Evolutionary conservation across 2,797 vertebrate genomes (phyloP).

Genomic region (Bufotes viridis): DNA sequence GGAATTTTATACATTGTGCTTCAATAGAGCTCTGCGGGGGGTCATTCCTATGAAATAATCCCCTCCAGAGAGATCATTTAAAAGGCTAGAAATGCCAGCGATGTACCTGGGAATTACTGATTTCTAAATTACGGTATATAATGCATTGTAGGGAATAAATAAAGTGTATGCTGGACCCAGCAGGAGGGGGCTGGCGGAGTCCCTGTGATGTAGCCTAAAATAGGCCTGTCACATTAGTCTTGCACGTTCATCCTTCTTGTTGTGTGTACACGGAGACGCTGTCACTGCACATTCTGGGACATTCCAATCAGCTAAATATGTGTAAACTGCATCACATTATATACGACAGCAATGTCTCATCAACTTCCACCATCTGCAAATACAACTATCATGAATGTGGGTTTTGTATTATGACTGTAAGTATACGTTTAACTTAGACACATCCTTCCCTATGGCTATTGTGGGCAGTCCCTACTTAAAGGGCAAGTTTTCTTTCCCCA

Average conservation of each 20-base stretch:
- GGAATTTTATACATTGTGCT: conserved; percentile 5
- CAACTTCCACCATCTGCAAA: not conserved
- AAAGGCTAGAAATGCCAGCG: conserved; percentile 13
- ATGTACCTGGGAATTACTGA: conserved; percentile 33
- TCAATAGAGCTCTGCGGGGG: conserved; percentile 37
- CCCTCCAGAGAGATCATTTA: conserved; percentile 42
- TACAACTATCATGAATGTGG: not conserved
- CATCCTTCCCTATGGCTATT: no score
- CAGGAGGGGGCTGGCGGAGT: not conserved
- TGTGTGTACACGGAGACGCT: not conserved
- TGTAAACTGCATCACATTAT: not conserved
- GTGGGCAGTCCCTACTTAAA: no score
- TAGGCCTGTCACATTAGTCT: not conserved
- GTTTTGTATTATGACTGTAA: not conserved
- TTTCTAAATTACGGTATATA: conserved; percentile 26
- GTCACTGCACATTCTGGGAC: not conserved
- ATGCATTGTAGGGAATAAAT: conserved; percentile 34
- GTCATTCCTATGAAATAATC: conserved; percentile 36
- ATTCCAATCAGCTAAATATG: not conserved
- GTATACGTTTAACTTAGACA: no score
- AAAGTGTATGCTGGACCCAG: not conserved
- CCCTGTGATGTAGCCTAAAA: conserved; percentile 15
- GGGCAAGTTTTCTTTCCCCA: no score
- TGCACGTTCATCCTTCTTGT: not conserved
- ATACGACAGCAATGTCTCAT: not conserved